Percentiles rank a stretch among this genome's conserved stretches.
phyloP scores from a whole-genome alignment of 1,140 invertebrate species.

The Apis florea region DNA sequence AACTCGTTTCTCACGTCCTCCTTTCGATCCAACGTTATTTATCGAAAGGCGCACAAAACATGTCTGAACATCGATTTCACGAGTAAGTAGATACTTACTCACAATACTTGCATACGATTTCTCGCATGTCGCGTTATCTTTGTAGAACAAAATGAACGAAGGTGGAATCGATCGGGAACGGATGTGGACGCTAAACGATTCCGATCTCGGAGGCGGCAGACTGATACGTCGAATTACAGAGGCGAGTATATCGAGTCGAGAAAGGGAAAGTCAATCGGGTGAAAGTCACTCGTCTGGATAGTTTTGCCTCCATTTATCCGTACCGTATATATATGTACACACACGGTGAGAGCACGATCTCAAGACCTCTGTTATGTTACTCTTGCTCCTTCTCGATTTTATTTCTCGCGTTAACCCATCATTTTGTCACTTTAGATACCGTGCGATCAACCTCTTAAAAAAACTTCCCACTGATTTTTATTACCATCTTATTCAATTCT shows the following conservation, averaged over 20 bases:
- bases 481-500: no score
- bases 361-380: background rate
- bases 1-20: background rate
- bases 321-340: background rate
- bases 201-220: background rate
- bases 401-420: background rate
- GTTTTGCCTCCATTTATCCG: constrained; percentile 56
- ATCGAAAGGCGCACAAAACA: background rate
- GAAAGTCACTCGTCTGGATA: constrained; percentile 63
- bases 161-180: background rate
- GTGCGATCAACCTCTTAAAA: background rate
- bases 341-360: constrained; percentile 35
- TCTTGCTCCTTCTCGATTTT: constrained; percentile 1
- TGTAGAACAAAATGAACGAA: background rate
- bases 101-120: background rate
- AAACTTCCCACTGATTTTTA: no score
- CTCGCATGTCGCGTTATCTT: background rate
- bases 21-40: background rate
- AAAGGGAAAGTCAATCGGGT: constrained; percentile 75
- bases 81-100: no score
- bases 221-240: constrained; percentile 47
- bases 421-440: background rate
- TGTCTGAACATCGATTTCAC: background rate
- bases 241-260: constrained; percentile 56
- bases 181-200: background rate